Percentiles rank a stretch among this genome's conserved stretches.
Evolutionary conservation across 2,888 invertebrate genomes (phyloP).

Genomic region (Napeogenes sylphis): DNA sequence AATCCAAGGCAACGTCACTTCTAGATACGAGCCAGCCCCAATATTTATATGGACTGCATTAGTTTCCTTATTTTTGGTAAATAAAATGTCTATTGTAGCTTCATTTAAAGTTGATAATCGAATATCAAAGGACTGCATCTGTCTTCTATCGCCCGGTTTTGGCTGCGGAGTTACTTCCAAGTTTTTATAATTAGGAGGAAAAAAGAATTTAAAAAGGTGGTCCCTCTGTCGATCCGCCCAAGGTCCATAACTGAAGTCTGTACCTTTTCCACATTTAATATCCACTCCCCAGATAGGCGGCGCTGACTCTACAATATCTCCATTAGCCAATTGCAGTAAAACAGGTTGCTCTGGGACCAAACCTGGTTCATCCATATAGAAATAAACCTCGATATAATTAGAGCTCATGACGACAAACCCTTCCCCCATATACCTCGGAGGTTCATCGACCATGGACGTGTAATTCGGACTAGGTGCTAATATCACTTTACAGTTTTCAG

Average conservation of each 20-base stretch:
- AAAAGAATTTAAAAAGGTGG: conserved; percentile 96
- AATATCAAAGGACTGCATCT: conserved; percentile 94
- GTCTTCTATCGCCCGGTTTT: conserved; percentile 90
- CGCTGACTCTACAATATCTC: conserved; percentile 94
- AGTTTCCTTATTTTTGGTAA: conserved; percentile 95
- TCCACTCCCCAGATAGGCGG: conserved; percentile 98
- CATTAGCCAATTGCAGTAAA: conserved; percentile 91
- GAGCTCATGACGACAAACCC: conserved; percentile 98
- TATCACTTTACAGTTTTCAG: conserved; percentile 96
- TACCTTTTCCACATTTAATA: conserved; percentile 96
- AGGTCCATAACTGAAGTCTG: conserved; percentile 98
- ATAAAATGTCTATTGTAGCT: conserved; percentile 96
- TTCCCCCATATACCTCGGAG: conserved; percentile 97
- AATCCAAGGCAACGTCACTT: conserved; percentile 97
- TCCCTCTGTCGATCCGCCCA: conserved; percentile 99
- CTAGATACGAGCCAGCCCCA: conserved; percentile 96
- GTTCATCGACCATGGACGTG: conserved; percentile 94
- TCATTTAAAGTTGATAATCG: conserved; percentile 93
- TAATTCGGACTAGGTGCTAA: conserved; percentile 98
- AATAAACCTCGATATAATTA: conserved; percentile 95
- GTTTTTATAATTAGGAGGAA: conserved; percentile 90
- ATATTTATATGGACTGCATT: conserved; percentile 98
- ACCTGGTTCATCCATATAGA: conserved; percentile 98
- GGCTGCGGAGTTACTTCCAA: conserved; percentile 88
- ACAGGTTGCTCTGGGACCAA: conserved; percentile 95